These are phyloP conservation scores for Lagopus muta DNA, from an alignment of 2,113 vertebrate species.

Conservation along the genomic window DNA sequence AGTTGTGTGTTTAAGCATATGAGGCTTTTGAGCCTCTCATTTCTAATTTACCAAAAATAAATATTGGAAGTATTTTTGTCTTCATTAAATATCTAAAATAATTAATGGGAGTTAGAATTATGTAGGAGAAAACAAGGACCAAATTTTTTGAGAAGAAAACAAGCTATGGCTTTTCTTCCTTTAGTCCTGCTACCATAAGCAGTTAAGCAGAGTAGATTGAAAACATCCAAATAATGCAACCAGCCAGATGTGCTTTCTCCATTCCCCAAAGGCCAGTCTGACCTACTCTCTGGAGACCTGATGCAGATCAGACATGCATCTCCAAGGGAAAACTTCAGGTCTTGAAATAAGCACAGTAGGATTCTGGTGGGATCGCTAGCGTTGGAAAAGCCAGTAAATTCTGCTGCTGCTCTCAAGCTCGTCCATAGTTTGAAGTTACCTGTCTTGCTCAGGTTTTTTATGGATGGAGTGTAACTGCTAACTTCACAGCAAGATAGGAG, in stretches of 20 bases:
- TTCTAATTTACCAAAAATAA: not conserved
- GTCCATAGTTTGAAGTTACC: not conserved
- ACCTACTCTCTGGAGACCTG: conserved; percentile 4
- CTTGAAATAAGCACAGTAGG: not conserved
- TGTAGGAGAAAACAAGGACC: not conserved
- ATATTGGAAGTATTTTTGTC: not conserved
- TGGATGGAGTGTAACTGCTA: not conserved
- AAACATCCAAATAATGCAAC: not conserved
- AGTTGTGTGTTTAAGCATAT: not conserved
- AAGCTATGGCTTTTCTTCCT: not conserved
- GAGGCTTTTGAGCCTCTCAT: not conserved
- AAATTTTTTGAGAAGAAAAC: not conserved
- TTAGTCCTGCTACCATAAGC: not conserved
- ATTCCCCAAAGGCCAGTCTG: not conserved
- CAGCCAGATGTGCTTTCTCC: not conserved
- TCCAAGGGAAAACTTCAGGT: not conserved
- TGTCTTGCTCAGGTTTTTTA: not conserved
- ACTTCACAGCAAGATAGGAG: not conserved
- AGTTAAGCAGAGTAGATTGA: not conserved
- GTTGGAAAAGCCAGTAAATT: not conserved
- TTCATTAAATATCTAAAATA: not conserved
- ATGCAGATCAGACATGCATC: not conserved
- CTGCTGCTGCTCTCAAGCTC: not conserved
- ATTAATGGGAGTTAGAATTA: not conserved
- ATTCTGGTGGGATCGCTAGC: not conserved